Evolutionary conservation across 2,888 invertebrate species (phyloP).

Genomic region (Eretmocerus hayati): DNA sequence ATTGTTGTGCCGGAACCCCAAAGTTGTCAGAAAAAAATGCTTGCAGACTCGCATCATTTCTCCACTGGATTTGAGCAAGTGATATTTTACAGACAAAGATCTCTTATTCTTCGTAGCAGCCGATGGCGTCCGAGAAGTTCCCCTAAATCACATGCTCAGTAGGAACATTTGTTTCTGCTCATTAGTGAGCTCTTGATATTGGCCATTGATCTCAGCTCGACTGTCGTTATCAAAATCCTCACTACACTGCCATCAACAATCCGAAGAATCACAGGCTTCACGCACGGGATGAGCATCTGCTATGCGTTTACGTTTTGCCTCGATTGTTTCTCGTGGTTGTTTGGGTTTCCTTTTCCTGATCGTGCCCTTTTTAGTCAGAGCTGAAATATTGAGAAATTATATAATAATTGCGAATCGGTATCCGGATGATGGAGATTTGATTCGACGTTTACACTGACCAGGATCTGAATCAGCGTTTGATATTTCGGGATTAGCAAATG

Average conservation of each 20-base stretch:
- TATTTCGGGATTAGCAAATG: too few relatives aligned
- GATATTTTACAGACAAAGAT: neutral
- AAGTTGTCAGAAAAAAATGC: conserved; percentile 8
- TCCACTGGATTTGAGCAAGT: neutral
- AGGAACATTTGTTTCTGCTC: neutral
- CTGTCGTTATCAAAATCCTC: neutral
- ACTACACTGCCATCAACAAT: neutral
- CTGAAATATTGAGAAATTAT: too few relatives aligned
- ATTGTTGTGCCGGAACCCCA: conserved; percentile 7
- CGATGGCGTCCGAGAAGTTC: neutral
- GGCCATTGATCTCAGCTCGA: neutral
- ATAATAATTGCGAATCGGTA: too few relatives aligned
- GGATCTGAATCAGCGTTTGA: too few relatives aligned
- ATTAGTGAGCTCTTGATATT: neutral
- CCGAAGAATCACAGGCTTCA: neutral
- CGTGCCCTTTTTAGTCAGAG: neutral
- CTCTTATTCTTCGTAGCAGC: neutral
- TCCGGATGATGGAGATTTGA: too few relatives aligned
- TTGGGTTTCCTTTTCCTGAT: neutral
- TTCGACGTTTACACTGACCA: too few relatives aligned
- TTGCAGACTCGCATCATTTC: conserved; percentile 4
- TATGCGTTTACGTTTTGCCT: neutral
- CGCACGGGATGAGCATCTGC: neutral
- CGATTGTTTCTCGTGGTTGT: neutral
- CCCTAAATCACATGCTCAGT: neutral